Conservation (phyloP, 2,113 vertebrate genomes). For the Cebus imitator region DNA sequence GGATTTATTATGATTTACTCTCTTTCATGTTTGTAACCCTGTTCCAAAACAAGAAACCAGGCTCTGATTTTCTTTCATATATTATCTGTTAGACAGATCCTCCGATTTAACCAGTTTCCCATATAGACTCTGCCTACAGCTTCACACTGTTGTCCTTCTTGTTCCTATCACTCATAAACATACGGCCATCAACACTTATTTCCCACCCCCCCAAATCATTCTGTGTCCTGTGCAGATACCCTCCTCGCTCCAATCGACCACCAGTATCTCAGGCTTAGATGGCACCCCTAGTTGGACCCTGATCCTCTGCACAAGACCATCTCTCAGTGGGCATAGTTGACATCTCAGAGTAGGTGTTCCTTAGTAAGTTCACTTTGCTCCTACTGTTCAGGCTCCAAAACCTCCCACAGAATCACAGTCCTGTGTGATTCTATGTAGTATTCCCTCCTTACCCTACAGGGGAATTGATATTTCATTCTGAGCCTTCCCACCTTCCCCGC, state of each 20-base stretch:
- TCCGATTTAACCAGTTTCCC: background rate
- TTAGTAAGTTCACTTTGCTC: rapidly evolving
- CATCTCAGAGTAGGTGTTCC: background rate
- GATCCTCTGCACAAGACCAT: background rate
- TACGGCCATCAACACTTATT: background rate
- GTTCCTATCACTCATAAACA: background rate
- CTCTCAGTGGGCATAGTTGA: background rate
- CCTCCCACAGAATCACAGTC: background rate
- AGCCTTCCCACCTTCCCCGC: background rate
- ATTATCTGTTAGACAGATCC: background rate
- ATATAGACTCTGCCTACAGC: background rate
- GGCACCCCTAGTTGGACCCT: background rate
- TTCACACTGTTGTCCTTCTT: background rate
- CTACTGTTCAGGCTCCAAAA: background rate
- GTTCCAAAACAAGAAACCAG: background rate
- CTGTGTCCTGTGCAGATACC: no score
- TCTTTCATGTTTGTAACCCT: background rate
- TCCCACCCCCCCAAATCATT: background rate
- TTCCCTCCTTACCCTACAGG: no score
- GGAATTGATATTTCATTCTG: background rate
- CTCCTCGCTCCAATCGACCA: background rate
- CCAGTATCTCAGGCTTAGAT: background rate
- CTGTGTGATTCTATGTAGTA: no score
- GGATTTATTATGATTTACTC: background rate
- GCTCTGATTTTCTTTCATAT: background rate